A percentile compares a stretch with the other conserved stretches of the same genome.
Conservation (phyloP, 2,797 vertebrate species). For the Malurus splendens region DNA sequence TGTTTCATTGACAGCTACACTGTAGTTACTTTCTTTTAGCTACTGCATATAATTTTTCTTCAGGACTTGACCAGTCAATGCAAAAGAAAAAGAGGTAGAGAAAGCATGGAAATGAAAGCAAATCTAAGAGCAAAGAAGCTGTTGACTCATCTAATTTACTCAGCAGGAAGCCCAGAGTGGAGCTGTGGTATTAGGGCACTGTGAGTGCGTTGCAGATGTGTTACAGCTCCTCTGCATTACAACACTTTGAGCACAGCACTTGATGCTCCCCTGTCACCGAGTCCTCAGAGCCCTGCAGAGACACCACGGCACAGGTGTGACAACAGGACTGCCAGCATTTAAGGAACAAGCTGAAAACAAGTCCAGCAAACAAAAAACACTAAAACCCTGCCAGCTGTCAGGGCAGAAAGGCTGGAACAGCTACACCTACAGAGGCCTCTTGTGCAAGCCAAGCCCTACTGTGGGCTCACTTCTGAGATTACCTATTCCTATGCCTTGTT, state of each 20-base stretch:
- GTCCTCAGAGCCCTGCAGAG: background rate
- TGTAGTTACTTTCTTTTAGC: background rate
- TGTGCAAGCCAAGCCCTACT: background rate
- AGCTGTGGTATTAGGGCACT: background rate
- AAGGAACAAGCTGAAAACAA: background rate
- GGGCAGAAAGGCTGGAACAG: background rate
- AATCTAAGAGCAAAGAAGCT: background rate
- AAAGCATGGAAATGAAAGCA: background rate
- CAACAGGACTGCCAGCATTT: background rate
- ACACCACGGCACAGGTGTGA: background rate
- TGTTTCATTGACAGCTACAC: background rate
- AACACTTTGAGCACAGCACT: background rate
- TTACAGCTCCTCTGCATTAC: background rate
- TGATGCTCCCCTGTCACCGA: accelerated
- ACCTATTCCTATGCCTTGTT: accelerated
- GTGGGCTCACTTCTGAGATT: background rate
- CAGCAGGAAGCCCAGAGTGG: background rate
- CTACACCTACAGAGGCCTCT: background rate
- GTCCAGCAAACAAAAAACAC: background rate
- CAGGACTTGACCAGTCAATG: background rate
- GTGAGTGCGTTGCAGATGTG: background rate
- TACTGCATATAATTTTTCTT: background rate
- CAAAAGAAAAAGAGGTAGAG: background rate
- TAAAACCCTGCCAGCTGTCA: background rate
- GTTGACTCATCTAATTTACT: background rate